Base-by-base conservation (phyloP, 2,113 vertebrate genomes). In the Chloebia gouldiae region DNA sequence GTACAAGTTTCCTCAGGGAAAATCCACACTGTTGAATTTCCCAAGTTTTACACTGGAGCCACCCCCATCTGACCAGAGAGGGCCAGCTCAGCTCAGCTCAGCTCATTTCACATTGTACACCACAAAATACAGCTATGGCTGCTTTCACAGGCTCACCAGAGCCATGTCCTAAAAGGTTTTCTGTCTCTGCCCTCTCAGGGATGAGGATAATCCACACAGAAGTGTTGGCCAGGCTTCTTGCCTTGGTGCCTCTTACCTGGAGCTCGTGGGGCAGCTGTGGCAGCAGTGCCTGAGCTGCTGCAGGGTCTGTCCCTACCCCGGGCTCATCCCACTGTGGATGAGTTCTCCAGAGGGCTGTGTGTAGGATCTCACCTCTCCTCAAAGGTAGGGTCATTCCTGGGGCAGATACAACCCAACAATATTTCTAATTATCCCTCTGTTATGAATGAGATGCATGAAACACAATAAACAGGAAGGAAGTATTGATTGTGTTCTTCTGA, bases 281-380 rank as follows among this genome's bases (percentile, higher is more conserved):
- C 96, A 97, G 50, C 98, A 98, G 79, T 97, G 98, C 18, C 88
- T 97, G 50, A 95, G 96, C 60, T 98, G 98, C 97, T 96, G 98
- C 78, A 81, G 86, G 8, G 49, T 57, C 7, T 98, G 96, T 80
- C 81, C 97, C 3, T 86, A 98, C n/a, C 98, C 98, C 0, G 47
- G 98, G 70, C 97, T 99, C 22, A 66, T 98, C 50, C 98, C 98
- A 2, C 97, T 96, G 3, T 63, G 93, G 98, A n/a, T n/a, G 97
- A 33, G 99, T 99, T 95, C 97, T 99, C 99, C 78, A 96, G 15
- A 13, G 23, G 37, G 18, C 1, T 40, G 14, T n/a, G 15, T 59
- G 59, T 5, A 35, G 47, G 59, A 51, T 33, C 35, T 44, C 6
- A 25, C 17, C 35, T 27, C 5, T 44, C 88, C 97, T 98, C 40